These are phyloP conservation scores for Condylura cristata DNA, from an alignment of 2,113 vertebrate genomes.

Conservation along the genomic window DNA sequence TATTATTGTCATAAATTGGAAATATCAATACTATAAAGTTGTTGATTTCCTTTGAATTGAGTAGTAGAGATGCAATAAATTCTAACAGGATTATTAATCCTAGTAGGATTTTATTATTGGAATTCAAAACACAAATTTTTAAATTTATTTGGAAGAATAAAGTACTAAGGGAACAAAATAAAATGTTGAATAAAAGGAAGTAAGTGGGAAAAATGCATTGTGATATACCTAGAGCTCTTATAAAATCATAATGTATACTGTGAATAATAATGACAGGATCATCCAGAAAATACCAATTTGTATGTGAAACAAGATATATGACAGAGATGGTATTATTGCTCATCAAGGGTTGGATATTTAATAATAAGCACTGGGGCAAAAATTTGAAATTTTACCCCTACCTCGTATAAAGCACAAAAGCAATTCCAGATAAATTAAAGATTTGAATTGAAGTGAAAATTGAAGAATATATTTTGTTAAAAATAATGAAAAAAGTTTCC, in stretches of 20 bases:
- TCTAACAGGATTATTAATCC: background rate
- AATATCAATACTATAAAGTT: background rate
- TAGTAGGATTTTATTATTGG: background rate
- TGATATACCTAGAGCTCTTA: background rate
- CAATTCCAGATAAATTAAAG: conserved; percentile 5
- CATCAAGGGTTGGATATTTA: background rate
- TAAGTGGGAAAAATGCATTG: background rate
- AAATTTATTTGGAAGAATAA: background rate
- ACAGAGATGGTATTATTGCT: background rate
- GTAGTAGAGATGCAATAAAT: background rate
- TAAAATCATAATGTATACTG: background rate
- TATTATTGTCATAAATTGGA: background rate
- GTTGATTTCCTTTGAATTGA: background rate
- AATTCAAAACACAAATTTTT: conserved; percentile 11
- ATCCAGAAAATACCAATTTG: background rate
- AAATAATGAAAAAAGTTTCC: background rate
- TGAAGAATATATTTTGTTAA: background rate
- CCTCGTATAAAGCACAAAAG: background rate
- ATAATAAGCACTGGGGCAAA: background rate
- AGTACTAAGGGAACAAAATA: background rate
- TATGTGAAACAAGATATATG: background rate
- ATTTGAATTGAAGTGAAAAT: background rate
- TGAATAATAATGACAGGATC: background rate
- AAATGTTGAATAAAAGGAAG: background rate
- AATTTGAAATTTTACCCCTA: background rate